Evolutionary conservation across 2,888 invertebrate genomes (phyloP), one percentile per base, ranked within the genome.

Genomic region (Drosophila helvetica): DNA sequence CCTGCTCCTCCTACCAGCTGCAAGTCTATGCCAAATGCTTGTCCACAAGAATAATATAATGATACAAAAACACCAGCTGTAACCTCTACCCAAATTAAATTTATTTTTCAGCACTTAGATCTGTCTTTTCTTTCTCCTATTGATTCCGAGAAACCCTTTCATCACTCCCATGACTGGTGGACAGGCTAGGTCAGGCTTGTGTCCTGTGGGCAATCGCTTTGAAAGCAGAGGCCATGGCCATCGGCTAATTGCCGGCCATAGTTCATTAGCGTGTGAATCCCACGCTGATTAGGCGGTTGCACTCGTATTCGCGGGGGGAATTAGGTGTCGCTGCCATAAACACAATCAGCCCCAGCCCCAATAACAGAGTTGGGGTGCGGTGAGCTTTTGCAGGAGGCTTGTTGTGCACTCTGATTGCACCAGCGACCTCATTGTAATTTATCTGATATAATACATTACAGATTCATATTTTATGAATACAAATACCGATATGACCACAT

Each of bases 161-260:
- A 27, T 9, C 0, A 27, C 9, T 9, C 9, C 9, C 2, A 3
- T 8, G 30, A 30, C 30, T 10, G 27, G 9, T 9, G 27, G 8
- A 27, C 0, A 27, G 9, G 9, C 9, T 38, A 27, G 63, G 47
- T 61, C 55, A 22, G 9, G 42, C 53, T 50, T 22, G 59, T 59
- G 51, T 60, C 51, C n/a, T 46, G 42, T 42, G 27, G 33, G n/a
- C 38, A 54, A 65, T 55, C 42, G 30, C 45, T 17, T 22, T 4
- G 52, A 17, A 55, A 43, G 22, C 25, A 25, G 51, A 50, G 53
- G 74, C 42, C 56, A 46, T 54, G 57, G 57, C 17, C 55, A 46
- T 55, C 66, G 59, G 51, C 66, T 82, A 79, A 82, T 79, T 79
- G 80, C 47, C 61, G 71, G 55, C 61, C 51, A 52, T 63, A 73